Percentiles rank a stretch among this genome's conserved stretches.
These are phyloP conservation scores for Automeris io DNA, from an alignment of 2,888 invertebrate genomes.

Conservation along the genomic window DNA sequence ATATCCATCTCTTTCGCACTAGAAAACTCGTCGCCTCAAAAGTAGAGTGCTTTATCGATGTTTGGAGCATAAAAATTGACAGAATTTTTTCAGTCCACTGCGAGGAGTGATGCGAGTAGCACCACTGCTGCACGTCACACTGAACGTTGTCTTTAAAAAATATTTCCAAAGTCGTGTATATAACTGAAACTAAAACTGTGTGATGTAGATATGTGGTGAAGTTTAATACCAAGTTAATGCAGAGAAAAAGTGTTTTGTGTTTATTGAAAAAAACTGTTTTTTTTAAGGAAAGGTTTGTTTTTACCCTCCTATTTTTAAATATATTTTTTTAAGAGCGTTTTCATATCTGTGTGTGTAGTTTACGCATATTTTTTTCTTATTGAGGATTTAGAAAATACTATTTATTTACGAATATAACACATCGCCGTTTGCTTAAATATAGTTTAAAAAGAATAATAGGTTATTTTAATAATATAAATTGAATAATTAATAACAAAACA, in stretches of 20 bases:
- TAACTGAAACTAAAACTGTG: too few species aligned
- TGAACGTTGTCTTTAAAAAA: constrained; percentile 56
- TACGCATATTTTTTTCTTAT: too few species aligned
- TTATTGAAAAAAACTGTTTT: constrained; percentile 20
- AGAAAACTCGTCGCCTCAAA: constrained; percentile 69
- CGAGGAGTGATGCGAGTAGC: constrained; percentile 43
- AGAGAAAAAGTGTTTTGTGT: constrained; percentile 34
- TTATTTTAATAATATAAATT: too few species aligned
- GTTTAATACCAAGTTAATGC: constrained; percentile 28
- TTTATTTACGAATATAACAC: too few species aligned
- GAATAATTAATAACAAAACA: too few species aligned
- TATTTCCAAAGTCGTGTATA: constrained; percentile 26
- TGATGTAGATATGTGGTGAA: constrained; percentile 32
- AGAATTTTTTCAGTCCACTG: constrained; percentile 76
- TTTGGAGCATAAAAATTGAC: constrained; percentile 76
- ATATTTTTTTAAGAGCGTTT: background rate
- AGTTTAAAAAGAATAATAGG: too few species aligned
- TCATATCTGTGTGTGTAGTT: too few species aligned
- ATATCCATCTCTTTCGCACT: constrained; percentile 35
- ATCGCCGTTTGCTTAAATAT: too few species aligned
- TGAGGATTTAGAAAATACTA: too few species aligned
- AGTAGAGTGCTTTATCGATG: constrained; percentile 74
- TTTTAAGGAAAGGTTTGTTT: constrained; percentile 30
- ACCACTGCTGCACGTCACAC: constrained; percentile 30
- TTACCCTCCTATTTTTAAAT: constrained; percentile 2